Percentiles rank a stretch among this genome's conserved stretches.
Conservation (phyloP, 2,113 vertebrate species). For the Alethe castanea region DNA sequence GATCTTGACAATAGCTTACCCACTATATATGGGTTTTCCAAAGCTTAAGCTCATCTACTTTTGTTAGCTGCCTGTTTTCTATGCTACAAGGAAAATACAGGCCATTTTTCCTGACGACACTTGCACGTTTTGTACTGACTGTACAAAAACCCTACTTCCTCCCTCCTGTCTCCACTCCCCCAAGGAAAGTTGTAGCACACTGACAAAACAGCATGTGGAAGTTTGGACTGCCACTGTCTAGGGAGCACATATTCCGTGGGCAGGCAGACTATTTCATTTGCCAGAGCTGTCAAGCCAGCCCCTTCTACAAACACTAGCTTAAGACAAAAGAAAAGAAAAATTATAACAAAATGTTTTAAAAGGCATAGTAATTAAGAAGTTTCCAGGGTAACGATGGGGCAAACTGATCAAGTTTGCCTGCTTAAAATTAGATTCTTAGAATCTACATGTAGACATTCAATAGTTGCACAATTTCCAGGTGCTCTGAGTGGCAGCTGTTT, state of each 20-base stretch:
- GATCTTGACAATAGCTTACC: background rate
- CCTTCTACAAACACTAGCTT: conserved; percentile 47
- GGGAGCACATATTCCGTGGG: conserved; percentile 47
- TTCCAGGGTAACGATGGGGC: conserved; percentile 48
- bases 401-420: conserved; percentile 31
- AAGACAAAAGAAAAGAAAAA: conserved; percentile 58
- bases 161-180: background rate
- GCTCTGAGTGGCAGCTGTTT: background rate
- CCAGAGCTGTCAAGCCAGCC: conserved; percentile 52
- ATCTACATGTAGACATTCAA: conserved; percentile 10
- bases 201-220: conserved; percentile 42
- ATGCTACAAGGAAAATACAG: background rate
- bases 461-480: background rate
- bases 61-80: background rate
- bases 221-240: conserved; percentile 55
- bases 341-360: conserved; percentile 54
- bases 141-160: background rate
- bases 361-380: conserved; percentile 54
- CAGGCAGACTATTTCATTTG: conserved; percentile 58
- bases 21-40: background rate
- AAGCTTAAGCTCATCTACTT: background rate
- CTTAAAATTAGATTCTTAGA: conserved; percentile 28
- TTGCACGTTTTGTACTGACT: background rate
- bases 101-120: background rate
- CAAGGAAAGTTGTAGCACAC: background rate